Base-by-base conservation (phyloP, 2,113 vertebrate species). In the Myiozetetes cayanensis region DNA sequence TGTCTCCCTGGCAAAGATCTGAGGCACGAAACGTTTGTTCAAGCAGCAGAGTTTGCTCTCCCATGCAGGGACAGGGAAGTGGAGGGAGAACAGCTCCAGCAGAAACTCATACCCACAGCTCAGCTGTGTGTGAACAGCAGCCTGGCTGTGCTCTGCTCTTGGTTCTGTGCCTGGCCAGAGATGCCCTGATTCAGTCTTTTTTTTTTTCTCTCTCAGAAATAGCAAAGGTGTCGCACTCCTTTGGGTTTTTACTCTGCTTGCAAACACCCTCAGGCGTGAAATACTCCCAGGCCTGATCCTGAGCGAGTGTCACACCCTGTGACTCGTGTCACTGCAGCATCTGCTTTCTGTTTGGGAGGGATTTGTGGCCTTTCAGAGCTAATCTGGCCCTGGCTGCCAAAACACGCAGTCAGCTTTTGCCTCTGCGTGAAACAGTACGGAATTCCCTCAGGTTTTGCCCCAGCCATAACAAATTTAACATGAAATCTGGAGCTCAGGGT, bases 381-480 rank as follows among this genome's bases (percentile, higher is more conserved):
- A 8, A n/a, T 15, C 56, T 30, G 43, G 30, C 12, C 53, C 37
- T 55, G 46, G 68, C 41, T 76, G 84, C 43, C 52, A 41, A 25
- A 37, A 41, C 33, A 7, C 4, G 2, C 47, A 50, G 25, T 15
- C 89, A 75, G 56, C 31, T 56, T 65, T 35, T 6, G 52, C 17
- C 55, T 8, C 62, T 37, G 67, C n/a, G 4, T 6, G 18, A 41
- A 78, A 1, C 16, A 6, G 16, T 3, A 13, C 3, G 33, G 23
- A 33, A 27, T 35, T 43, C 58, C 52, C 37, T 2, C 0, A 6
- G 52, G 62, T 20, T 55, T 28, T 47, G 15, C 37, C 75, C 55
- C 28, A 10, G 75, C 6, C 0, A 0, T 27, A 25, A 22, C 1
- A 4, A 21, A 14, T 49, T 19, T 10, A 2, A 5, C 52, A 3